These are phyloP conservation scores for Phyllotreta cruciferae DNA, from an alignment of 2,888 invertebrate species.

Conservation along the genomic window DNA sequence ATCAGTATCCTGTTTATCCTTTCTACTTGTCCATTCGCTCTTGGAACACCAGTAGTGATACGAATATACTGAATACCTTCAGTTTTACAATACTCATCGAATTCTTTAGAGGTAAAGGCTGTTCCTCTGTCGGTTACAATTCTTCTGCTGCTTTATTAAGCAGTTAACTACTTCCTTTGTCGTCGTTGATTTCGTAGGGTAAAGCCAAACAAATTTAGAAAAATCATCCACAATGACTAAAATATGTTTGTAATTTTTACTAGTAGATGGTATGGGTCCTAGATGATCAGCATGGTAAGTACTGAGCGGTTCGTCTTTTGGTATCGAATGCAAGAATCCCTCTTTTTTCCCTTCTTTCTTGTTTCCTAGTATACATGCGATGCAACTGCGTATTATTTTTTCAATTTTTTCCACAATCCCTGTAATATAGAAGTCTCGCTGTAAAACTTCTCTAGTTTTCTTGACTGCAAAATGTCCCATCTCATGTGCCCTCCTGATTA, in stretches of 20 bases:
- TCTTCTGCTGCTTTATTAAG: conserved; percentile 36
- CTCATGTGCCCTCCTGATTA: conserved; percentile 52
- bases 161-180: conserved; percentile 42
- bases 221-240: conserved; percentile 51
- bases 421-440: conserved; percentile 40
- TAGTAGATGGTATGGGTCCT: conserved; percentile 48
- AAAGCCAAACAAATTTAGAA: conserved; percentile 51
- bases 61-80: conserved; percentile 50
- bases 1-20: conserved; percentile 50
- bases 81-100: conserved; percentile 50
- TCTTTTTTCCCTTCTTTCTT: conserved; percentile 43
- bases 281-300: conserved; percentile 51
- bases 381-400: conserved; percentile 28
- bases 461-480: conserved; percentile 51
- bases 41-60: conserved; percentile 49
- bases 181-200: conserved; percentile 46
- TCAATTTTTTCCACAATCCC: conserved; percentile 41
- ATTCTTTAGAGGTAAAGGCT: conserved; percentile 54
- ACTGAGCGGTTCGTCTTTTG: conserved; percentile 49
- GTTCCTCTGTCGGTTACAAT: conserved; percentile 50
- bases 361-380: conserved; percentile 42
- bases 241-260: conserved; percentile 48
- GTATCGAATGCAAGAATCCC: conserved; percentile 46
- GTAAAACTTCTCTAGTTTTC: conserved; percentile 39
- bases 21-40: conserved; percentile 55